A percentile compares a stretch with the other conserved stretches of the same genome.
Evolutionary conservation across 2,113 vertebrate genomes (phyloP).

Genomic region (Turdus rufiventris): DNA sequence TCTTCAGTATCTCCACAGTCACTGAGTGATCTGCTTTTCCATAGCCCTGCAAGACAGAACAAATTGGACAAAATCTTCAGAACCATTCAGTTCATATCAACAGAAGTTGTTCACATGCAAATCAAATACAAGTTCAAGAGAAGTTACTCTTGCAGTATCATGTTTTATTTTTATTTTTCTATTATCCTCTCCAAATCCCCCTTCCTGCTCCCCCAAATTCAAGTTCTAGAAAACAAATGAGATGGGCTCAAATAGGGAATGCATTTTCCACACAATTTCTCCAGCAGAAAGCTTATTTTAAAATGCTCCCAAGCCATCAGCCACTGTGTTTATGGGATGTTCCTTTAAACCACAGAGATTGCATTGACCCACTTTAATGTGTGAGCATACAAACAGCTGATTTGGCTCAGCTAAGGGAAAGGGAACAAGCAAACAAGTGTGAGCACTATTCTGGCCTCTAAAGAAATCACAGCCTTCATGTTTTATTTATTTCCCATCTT

Average conservation of each 20-base stretch:
- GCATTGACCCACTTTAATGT: background rate
- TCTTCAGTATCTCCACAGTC: conserved; percentile 82
- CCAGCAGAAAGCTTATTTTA: background rate
- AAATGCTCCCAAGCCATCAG: background rate
- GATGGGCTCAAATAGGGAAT: background rate
- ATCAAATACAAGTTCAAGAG: background rate
- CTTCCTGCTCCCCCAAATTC: fast-evolving
- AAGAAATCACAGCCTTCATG: background rate
- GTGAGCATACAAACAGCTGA: background rate
- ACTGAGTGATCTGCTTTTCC: conserved; percentile 88
- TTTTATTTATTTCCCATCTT: background rate
- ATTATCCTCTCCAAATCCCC: background rate
- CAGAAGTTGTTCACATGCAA: background rate
- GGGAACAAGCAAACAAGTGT: background rate
- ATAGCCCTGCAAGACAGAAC: conserved; percentile 75
- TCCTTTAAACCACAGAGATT: background rate
- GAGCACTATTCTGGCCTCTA: background rate
- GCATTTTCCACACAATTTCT: background rate
- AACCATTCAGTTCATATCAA: background rate
- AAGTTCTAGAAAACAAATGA: background rate
- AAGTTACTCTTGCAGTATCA: background rate
- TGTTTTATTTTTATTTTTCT: background rate
- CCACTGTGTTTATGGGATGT: background rate
- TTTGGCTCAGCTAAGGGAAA: background rate
- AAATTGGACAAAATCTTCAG: background rate